phyloP scores from a whole-genome alignment of 2,113 vertebrate genomes.

The Solenodon paradoxus region DNA sequence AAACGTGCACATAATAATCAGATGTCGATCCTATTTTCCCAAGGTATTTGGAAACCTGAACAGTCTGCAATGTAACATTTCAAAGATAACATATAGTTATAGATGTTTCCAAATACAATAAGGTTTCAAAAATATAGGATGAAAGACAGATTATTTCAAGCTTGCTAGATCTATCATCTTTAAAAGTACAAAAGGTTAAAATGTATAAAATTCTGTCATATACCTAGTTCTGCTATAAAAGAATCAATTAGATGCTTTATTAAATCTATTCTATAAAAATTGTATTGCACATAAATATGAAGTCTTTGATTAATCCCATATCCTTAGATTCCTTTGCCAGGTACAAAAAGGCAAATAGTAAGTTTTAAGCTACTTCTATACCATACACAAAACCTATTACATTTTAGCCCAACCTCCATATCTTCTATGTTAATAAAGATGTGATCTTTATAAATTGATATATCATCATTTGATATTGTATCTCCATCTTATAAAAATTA shows the following conservation, averaged over 20 bases:
- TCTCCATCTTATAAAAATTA: neutral
- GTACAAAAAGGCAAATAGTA: neutral
- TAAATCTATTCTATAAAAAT: neutral
- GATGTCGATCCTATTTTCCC: neutral
- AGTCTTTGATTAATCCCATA: neutral
- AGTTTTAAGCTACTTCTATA: neutral
- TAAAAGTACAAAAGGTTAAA: neutral
- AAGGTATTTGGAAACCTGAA: neutral
- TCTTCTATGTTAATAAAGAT: neutral
- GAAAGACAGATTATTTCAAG: neutral
- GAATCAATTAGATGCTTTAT: neutral
- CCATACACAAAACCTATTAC: neutral
- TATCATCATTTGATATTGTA: neutral
- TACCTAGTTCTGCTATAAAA: neutral
- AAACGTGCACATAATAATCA: neutral
- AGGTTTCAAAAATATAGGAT: neutral
- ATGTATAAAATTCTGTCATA: neutral
- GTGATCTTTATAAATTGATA: neutral
- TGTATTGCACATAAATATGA: slow-evolving; percentile 16
- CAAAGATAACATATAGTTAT: neutral
- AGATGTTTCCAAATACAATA: neutral
- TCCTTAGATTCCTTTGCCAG: neutral
- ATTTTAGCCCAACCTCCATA: neutral
- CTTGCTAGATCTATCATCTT: neutral
- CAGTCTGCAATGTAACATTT: neutral